phyloP scores from a whole-genome alignment of 2,113 vertebrate genomes.

The Oryzias curvinotus region DNA sequence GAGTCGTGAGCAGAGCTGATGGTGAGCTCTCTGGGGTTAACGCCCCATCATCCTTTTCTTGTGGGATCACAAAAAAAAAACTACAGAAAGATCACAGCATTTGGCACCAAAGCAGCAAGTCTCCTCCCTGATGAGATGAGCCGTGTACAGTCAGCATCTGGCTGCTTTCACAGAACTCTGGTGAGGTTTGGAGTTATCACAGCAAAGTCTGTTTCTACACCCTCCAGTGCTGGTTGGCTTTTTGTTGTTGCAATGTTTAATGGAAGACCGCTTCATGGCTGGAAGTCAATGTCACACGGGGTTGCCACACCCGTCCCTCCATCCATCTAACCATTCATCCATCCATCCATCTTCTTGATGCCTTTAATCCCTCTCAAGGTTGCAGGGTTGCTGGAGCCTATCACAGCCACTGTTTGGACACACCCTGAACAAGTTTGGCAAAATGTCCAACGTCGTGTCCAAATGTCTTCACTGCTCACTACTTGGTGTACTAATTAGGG shows the following conservation, averaged over 20 bases:
- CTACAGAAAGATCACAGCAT: too few species aligned
- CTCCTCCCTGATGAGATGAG: conserved; percentile 21
- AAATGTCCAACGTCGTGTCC: too few species aligned
- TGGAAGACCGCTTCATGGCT: neutral
- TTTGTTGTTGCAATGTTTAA: neutral
- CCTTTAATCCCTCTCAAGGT: too few species aligned
- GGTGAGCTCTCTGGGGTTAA: conserved; percentile 9
- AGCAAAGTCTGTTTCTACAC: conserved; percentile 17
- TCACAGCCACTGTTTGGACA: too few species aligned
- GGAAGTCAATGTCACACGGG: neutral
- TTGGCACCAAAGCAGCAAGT: neutral
- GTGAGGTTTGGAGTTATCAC: conserved; percentile 30
- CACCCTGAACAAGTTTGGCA: too few species aligned
- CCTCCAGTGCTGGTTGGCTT: neutral
- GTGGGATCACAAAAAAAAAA: too few species aligned
- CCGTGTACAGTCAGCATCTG: conserved; percentile 41
- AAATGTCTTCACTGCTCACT: too few species aligned
- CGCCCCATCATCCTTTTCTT: conserved; percentile 17
- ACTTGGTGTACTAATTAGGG: too few species aligned
- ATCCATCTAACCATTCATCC: too few species aligned
- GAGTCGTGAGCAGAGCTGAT: conserved; percentile 12
- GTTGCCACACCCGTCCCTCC: too few species aligned
- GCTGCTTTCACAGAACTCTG: conserved; percentile 44
- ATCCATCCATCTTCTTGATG: too few species aligned
- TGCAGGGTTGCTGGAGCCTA: too few species aligned